Conservation (phyloP, 2,888 invertebrate species). For the Pecten maximus region DNA sequence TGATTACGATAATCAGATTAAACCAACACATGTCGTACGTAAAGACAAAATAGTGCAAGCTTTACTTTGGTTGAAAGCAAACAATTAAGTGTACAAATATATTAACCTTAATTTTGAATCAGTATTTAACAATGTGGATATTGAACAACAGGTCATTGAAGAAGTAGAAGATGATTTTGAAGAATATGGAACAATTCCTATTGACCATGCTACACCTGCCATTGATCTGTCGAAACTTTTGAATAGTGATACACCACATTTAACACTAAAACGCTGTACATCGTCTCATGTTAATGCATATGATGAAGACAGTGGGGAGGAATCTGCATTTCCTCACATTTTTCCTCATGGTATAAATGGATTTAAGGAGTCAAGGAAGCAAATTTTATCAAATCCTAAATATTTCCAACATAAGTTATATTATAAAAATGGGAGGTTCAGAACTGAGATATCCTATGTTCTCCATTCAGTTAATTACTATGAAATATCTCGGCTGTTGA, state of each 20-base stretch:
- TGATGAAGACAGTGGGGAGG: constrained; percentile 42
- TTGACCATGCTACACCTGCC: constrained; percentile 46
- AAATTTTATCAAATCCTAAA: background rate
- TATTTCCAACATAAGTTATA: constrained; percentile 45
- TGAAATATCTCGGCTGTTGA: constrained; percentile 33
- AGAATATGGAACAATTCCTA: constrained; percentile 47
- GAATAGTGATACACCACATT: constrained; percentile 36
- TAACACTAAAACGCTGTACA: constrained; percentile 18
- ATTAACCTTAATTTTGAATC: constrained; percentile 40
- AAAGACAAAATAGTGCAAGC: constrained; percentile 40
- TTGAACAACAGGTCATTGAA: background rate
- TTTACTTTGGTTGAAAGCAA: constrained; percentile 49
- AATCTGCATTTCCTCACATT: constrained; percentile 50
- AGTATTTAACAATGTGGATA: too few species aligned
- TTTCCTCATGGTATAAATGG: constrained; percentile 46
- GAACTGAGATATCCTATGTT: constrained; percentile 50
- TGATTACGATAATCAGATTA: constrained; percentile 36
- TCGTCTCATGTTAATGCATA: constrained; percentile 39
- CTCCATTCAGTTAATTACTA: constrained; percentile 47
- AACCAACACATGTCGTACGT: constrained; percentile 40
- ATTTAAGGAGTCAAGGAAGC: constrained; percentile 39
- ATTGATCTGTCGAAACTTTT: constrained; percentile 41
- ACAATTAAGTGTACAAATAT: constrained; percentile 53
- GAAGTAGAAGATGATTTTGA: constrained; percentile 31
- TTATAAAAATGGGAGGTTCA: constrained; percentile 38